Base-by-base conservation (phyloP, 2,113 vertebrate species). In the Struthio camelus region DNA sequence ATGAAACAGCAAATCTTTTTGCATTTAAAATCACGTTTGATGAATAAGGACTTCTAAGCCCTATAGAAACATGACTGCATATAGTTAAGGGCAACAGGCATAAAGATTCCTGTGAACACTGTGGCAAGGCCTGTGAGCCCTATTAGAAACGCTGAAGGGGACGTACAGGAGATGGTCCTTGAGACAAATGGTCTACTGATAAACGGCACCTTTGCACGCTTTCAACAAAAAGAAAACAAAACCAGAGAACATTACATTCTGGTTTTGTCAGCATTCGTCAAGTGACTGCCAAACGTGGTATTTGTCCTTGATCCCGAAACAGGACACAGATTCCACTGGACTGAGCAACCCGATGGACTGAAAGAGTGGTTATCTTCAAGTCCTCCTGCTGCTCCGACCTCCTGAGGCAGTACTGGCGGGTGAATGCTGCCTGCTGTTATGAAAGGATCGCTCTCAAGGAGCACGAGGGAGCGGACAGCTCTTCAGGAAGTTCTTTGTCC, bases 41-140 rank as follows among this genome's bases (percentile, higher is more conserved):
- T 48, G 86, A 62, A 16, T 32, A 66, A 83, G 25, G 84, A 40
- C 25, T 91, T 72, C 25, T 48, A 79, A 94, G 67, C 65, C 51
- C 78, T 76, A 2, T 50, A 64, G 73, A 28, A 89, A 9, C n/a
- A 20, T 8, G 51, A 72, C 4, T 58, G 66, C 30, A 50, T 20
- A 56, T 7, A 76, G 38, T 40, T 27, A 76, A 70, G 71, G n/a
- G 17, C 54, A 48, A 38, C 11, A 17, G 0, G 13, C 0, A 0
- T 46, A 79, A 81, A 78, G 44, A 94, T 59, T 42, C 28, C 38
- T 46, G 66, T 34, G 66, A 75, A 61, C 14, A 6, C 76, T 16
- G 44, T 30, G 36, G 14, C 53, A 61, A 48, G 11, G 34, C 44
- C 50, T 2, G 1, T 48, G 44, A 75, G 59, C 61, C 85, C 44